phyloP scores from a whole-genome alignment of 1,140 invertebrate species.

The Physella acuta region DNA sequence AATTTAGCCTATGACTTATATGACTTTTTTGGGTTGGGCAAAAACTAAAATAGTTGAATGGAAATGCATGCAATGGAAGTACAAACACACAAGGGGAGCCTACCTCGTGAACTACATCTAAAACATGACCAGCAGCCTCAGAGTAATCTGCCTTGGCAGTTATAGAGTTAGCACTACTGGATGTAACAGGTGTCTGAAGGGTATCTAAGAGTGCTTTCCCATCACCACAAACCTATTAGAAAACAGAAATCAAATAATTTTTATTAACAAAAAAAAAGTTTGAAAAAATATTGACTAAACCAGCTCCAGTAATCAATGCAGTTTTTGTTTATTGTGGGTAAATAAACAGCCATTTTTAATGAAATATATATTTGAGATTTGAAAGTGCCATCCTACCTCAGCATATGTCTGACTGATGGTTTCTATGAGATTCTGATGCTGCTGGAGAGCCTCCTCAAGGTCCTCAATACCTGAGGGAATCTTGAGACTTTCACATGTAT shows the following conservation, averaged over 20 bases:
- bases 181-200: slow-evolving; percentile 58
- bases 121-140: slow-evolving; percentile 70
- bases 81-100: not conserved
- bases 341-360: not conserved
- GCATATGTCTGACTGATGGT: slow-evolving; percentile 96
- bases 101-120: slow-evolving; percentile 65
- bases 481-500: slow-evolving; percentile 77
- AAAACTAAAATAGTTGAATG: no score
- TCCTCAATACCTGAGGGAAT: slow-evolving; percentile 84
- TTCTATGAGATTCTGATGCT: slow-evolving; percentile 92
- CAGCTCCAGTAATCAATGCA: no score
- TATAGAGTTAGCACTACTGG: slow-evolving; percentile 75
- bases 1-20: no score
- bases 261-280: not conserved
- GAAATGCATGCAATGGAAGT: no score
- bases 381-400: slow-evolving; percentile 67
- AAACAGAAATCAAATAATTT: not conserved
- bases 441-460: slow-evolving; percentile 85
- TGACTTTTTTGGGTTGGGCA: no score
- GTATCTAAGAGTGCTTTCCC: slow-evolving; percentile 62
- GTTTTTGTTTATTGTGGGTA: no score
- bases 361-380: not conserved
- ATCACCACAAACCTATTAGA: slow-evolving; percentile 59
- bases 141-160: slow-evolving; percentile 82
- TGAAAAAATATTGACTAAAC: no score